Percentiles rank a stretch among this genome's conserved stretches.
Evolutionary conservation across 2,888 invertebrate genomes (phyloP).

Genomic region (Dendrolimus houi): DNA sequence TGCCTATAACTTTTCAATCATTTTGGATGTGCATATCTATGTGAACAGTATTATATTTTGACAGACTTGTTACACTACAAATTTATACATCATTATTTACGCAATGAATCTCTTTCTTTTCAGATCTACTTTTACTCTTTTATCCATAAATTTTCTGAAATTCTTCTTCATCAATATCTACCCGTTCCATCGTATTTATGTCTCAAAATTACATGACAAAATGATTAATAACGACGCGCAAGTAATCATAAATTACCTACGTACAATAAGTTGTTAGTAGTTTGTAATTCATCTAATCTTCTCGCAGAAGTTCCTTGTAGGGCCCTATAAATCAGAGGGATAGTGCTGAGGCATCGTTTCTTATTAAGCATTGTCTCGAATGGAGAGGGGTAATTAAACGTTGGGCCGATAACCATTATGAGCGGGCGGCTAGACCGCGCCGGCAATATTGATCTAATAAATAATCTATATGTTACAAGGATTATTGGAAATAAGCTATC

Average conservation of each 20-base stretch:
- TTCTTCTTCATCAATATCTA: too few relatives aligned
- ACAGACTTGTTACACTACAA: too few relatives aligned
- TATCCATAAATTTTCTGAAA: too few relatives aligned
- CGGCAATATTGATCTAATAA: constrained; percentile 68
- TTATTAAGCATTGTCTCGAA: constrained; percentile 71
- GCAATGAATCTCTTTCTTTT: too few relatives aligned
- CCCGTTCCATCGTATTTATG: too few relatives aligned
- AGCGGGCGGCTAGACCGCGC: constrained; percentile 47
- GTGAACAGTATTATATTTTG: too few relatives aligned
- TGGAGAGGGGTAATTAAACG: constrained; percentile 65
- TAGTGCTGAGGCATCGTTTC: constrained; percentile 62
- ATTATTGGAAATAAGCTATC: constrained; percentile 51
- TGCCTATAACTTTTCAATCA: too few relatives aligned
- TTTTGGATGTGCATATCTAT: too few relatives aligned
- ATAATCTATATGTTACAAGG: constrained; percentile 50
- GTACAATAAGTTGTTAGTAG: constrained; percentile 39
- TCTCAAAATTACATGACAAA: background rate
- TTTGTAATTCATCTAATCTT: constrained; percentile 57
- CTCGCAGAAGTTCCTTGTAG: constrained; percentile 40
- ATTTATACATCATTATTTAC: too few relatives aligned
- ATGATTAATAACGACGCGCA: constrained; percentile 7
- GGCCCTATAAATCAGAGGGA: constrained; percentile 60
- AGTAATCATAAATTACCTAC: constrained; percentile 22
- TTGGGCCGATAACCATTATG: constrained; percentile 60
- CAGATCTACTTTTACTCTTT: too few relatives aligned